Conservation (phyloP, 2,797 vertebrate genomes). For the Bucorvus abyssinicus region DNA sequence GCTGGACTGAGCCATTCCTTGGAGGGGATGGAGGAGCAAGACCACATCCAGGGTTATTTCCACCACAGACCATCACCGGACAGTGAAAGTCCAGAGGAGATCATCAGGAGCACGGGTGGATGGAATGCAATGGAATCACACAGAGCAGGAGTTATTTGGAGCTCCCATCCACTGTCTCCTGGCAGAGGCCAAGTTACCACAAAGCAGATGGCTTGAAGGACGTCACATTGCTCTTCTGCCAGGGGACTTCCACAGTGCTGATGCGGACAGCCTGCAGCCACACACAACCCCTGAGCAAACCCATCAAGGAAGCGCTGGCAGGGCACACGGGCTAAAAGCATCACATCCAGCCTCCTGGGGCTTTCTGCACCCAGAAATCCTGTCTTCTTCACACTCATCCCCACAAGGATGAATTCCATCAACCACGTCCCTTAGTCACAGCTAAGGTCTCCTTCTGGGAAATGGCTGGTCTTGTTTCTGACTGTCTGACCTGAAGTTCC, state of each 20-base stretch:
- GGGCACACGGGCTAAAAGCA: neutral
- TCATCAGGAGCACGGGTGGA: neutral
- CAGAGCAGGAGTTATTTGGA: neutral
- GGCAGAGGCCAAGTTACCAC: constrained; percentile 17
- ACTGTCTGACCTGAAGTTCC: neutral
- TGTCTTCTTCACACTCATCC: neutral
- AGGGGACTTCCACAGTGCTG: constrained; percentile 62
- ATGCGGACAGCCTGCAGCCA: neutral
- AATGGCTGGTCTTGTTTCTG: neutral
- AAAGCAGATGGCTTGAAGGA: constrained; percentile 7
- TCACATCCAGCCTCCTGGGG: neutral
- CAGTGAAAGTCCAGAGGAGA: neutral
- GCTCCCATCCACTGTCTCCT: constrained; percentile 4
- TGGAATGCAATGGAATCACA: neutral
- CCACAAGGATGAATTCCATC: neutral
- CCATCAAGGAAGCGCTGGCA: neutral
- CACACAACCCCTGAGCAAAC: neutral
- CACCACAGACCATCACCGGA: neutral
- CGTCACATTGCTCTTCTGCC: neutral
- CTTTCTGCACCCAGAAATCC: constrained; percentile 4
- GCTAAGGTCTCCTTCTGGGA: constrained; percentile 10
- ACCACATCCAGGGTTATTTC: neutral
- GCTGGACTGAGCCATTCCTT: neutral
- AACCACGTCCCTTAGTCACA: neutral
- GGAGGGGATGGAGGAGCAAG: neutral